These are phyloP conservation scores for Acanthis flammea DNA, from an alignment of 2,797 vertebrate species.

Conservation along the genomic window DNA sequence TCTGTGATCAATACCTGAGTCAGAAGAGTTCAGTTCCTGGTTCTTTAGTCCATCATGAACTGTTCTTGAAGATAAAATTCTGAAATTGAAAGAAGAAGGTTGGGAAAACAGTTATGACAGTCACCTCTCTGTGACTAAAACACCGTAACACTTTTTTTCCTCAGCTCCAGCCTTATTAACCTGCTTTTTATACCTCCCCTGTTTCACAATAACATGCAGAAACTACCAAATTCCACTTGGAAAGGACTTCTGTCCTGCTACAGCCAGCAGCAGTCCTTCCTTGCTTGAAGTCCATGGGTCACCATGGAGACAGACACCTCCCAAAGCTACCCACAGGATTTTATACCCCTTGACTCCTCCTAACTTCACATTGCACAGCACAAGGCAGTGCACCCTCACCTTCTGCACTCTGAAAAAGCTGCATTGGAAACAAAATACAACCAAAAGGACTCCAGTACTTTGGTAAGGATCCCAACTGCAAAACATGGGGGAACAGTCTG, in stretches of 20 bases:
- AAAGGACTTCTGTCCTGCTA: background rate
- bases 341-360: background rate
- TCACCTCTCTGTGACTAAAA: background rate
- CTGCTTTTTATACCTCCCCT: background rate
- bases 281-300: background rate
- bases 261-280: background rate
- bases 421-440: background rate
- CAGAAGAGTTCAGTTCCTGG: slow-evolving; percentile 74
- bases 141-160: fast-evolving
- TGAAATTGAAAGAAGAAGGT: slow-evolving; percentile 28
- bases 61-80: slow-evolving; percentile 74
- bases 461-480: background rate
- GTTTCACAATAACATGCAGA: background rate
- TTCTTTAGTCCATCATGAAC: slow-evolving; percentile 75
- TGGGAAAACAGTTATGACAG: background rate
- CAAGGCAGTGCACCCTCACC: background rate
- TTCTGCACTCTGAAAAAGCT: background rate
- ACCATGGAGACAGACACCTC: background rate
- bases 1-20: slow-evolving; percentile 68
- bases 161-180: background rate
- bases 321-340: background rate
- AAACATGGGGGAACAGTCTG: background rate
- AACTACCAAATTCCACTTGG: background rate
- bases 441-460: background rate
- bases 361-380: background rate